Evolutionary conservation across 2,888 invertebrate genomes (phyloP).

Genomic region (Athalia rosae): DNA sequence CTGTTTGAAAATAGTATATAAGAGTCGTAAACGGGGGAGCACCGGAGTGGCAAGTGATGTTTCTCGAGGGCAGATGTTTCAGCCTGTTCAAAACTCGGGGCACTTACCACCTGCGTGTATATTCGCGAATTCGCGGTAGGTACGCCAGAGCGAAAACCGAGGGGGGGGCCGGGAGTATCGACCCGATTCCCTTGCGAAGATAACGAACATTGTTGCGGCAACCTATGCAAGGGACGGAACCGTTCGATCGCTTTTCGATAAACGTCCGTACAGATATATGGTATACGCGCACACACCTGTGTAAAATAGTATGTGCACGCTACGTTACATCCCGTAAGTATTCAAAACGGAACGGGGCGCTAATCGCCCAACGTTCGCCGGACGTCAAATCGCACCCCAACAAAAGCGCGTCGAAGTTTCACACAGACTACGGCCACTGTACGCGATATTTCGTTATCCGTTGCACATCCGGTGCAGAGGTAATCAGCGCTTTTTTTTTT

Average conservation of each 20-base stretch:
- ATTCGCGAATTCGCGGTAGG: not conserved
- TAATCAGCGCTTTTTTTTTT: no score
- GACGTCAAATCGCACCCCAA: not conserved
- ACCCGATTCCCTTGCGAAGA: slow-evolving; percentile 15
- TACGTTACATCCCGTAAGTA: not conserved
- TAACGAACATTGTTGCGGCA: slow-evolving; percentile 15
- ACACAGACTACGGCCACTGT: not conserved
- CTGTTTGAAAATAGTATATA: not conserved
- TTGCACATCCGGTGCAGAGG: not conserved
- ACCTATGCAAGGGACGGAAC: not conserved
- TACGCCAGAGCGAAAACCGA: not conserved
- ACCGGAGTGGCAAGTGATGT: slow-evolving; percentile 28
- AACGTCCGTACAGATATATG: not conserved
- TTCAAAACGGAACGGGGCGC: slow-evolving; percentile 11
- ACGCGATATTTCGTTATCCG: not conserved
- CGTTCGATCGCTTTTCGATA: slow-evolving; percentile 24
- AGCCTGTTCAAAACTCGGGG: not conserved
- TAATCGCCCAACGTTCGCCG: slow-evolving; percentile 11
- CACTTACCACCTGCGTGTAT: slow-evolving; percentile 18
- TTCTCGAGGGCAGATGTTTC: not conserved
- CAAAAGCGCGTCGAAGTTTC: not conserved
- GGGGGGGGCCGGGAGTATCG: slow-evolving; percentile 10
- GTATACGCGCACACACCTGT: no score
- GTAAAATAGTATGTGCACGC: no score
- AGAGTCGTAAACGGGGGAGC: not conserved